A percentile compares a stretch with the other conserved stretches of the same genome.
These are phyloP conservation scores for Coendou prehensilis DNA, from an alignment of 2,797 vertebrate genomes.

Conservation along the genomic window DNA sequence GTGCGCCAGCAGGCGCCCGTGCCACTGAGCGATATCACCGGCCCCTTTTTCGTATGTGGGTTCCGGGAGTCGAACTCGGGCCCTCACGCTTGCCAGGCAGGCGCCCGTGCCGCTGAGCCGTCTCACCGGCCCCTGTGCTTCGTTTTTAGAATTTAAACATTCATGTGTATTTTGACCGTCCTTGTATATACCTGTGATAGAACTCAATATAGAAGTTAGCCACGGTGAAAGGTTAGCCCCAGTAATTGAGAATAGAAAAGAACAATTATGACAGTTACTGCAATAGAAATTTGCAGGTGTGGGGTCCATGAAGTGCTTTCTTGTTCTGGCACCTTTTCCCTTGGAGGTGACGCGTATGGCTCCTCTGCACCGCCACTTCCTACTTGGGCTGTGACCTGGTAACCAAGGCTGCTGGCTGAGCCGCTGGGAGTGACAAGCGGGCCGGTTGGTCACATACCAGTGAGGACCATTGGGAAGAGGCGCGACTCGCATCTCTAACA, in stretches of 20 bases:
- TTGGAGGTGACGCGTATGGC: neutral
- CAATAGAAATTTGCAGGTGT: no score
- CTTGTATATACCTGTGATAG: no score
- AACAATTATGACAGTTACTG: no score
- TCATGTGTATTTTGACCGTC: neutral
- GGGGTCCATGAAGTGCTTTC: neutral
- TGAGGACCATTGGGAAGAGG: neutral
- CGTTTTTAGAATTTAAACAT: neutral
- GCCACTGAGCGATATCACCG: no score
- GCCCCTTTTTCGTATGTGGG: no score
- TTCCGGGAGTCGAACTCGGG: no score
- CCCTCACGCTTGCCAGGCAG: no score
- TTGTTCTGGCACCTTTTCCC: neutral
- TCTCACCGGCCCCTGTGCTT: no score
- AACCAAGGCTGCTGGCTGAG: neutral
- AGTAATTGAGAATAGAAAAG: neutral
- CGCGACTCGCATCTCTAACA: fast-evolving
- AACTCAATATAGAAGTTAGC: neutral
- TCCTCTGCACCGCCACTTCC: neutral
- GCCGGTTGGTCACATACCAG: neutral
- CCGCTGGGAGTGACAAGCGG: neutral
- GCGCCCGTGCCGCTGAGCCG: no score
- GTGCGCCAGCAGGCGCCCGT: no score
- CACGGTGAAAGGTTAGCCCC: neutral
- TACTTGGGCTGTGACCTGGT: neutral